phyloP scores from a whole-genome alignment of 37 sponge, comb jelly and placozoan genomes.

The Bolinopsis microptera region DNA sequence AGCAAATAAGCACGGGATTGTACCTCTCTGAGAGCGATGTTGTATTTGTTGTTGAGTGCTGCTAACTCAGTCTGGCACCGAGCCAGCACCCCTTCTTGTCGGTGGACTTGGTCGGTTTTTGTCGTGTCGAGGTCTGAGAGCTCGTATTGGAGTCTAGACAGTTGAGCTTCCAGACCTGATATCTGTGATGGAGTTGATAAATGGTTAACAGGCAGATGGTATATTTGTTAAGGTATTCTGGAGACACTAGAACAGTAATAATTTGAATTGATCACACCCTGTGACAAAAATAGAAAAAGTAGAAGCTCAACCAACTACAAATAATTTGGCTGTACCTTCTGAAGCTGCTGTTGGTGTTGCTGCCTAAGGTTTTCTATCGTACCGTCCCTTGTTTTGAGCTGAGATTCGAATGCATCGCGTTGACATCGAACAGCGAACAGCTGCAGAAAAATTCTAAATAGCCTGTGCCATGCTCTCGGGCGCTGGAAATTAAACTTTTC shows the following conservation, averaged over 20 bases:
- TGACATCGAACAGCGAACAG: conserved; percentile 22
- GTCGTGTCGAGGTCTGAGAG: conserved; percentile 45
- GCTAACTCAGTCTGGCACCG: conserved; percentile 24
- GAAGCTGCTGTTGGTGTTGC: conserved; percentile 39
- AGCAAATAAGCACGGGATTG: no score
- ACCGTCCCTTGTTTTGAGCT: conserved; percentile 15
- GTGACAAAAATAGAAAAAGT: no score
- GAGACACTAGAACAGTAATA: no score
- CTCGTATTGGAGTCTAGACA: neutral
- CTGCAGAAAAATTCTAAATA: neutral
- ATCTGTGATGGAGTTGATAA: neutral
- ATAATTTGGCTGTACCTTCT: no score
- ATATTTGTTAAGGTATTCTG: no score
- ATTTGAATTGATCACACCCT: no score
- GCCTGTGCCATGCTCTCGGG: no score
- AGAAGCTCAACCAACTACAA: no score
- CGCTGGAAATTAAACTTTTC: no score
- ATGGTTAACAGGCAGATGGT: no score
- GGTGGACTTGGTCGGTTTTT: neutral
- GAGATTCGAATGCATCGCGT: neutral
- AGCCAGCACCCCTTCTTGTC: conserved; percentile 36
- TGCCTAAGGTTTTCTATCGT: conserved; percentile 3
- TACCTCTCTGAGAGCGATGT: conserved; percentile 14
- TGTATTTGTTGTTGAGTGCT: conserved; percentile 45
- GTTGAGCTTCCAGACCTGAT: neutral